Conservation (phyloP, 2,888 invertebrate species). For the Agonopterix alstromeriana region DNA sequence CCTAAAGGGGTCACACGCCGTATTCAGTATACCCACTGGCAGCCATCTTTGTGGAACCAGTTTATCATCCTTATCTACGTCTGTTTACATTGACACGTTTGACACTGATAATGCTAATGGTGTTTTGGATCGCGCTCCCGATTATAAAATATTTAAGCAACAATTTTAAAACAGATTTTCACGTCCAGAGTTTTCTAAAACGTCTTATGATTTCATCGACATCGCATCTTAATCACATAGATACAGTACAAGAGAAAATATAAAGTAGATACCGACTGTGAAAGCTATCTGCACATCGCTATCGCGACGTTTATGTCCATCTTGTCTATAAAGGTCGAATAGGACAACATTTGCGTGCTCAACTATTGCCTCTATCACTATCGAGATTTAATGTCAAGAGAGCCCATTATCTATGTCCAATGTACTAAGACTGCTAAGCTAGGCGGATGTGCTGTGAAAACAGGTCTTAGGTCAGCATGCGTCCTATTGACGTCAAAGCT, state of each 20-base stretch:
- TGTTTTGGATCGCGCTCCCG: conserved; percentile 21
- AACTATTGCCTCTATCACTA: conserved; percentile 9
- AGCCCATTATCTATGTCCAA: conserved; percentile 23
- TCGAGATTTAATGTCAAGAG: conserved; percentile 7
- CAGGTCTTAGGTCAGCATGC: conserved; percentile 52
- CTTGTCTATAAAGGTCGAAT: conserved; percentile 22
- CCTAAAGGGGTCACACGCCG: conserved; percentile 24
- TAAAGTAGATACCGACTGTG: not conserved
- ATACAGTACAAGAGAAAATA: too few relatives aligned
- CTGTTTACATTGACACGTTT: conserved; percentile 48
- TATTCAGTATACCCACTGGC: conserved; percentile 21
- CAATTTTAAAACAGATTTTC: too few relatives aligned
- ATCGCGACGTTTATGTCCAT: conserved; percentile 2
- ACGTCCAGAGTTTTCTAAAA: not conserved
- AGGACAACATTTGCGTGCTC: conserved; percentile 19
- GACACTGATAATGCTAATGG: conserved; percentile 31
- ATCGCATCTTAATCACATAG: too few relatives aligned
- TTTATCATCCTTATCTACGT: conserved; percentile 46
- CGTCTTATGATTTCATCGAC: too few relatives aligned
- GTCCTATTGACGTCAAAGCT: conserved; percentile 50
- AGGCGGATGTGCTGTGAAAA: conserved; percentile 37
- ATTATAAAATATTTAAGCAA: too few relatives aligned
- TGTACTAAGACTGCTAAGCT: conserved; percentile 10
- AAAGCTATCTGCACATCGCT: conserved; percentile 3
- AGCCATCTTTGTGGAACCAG: conserved; percentile 50